A percentile compares a stretch with the other conserved stretches of the same genome.
phyloP scores from a whole-genome alignment of 2,888 invertebrate genomes.

The Neocrepidodera transversa region DNA sequence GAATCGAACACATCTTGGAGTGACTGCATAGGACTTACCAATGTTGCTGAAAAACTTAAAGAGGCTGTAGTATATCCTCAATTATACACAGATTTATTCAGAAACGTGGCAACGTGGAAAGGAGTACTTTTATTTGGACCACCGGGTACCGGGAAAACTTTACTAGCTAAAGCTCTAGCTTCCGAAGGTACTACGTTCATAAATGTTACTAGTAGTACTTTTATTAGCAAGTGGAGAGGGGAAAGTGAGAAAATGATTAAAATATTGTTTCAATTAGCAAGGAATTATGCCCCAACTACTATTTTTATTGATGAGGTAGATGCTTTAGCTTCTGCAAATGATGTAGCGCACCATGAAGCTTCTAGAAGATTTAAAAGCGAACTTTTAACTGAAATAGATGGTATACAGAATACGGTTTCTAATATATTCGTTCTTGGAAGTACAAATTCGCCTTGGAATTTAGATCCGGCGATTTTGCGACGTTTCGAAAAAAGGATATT shows the following conservation, averaged over 20 bases:
- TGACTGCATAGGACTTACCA: constrained; percentile 79
- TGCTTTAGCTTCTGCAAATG: constrained; percentile 74
- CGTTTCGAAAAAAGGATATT: constrained; percentile 87
- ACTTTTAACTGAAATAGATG: constrained; percentile 86
- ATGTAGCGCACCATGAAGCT: constrained; percentile 82
- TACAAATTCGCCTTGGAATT: constrained; percentile 93
- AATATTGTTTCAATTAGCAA: constrained; percentile 86
- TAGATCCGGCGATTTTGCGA: constrained; percentile 86
- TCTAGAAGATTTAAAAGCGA: constrained; percentile 89
- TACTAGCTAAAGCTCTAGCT: constrained; percentile 88
- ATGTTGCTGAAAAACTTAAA: constrained; percentile 78
- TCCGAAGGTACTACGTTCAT: constrained; percentile 85
- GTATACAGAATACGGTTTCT: constrained; percentile 67
- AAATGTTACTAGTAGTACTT: constrained; percentile 86
- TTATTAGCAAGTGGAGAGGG: constrained; percentile 96
- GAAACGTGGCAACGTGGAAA: constrained; percentile 80
- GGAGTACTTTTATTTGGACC: constrained; percentile 72
- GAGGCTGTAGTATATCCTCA: constrained; percentile 87
- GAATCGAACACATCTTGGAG: constrained; percentile 69
- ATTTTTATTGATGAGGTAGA: constrained; percentile 95
- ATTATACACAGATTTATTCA: constrained; percentile 76
- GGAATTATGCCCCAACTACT: constrained; percentile 80
- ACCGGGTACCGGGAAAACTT: constrained; percentile 82
- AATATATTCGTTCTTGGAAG: constrained; percentile 85
- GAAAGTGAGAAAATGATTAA: constrained; percentile 93